These are phyloP conservation scores for Aplochiton taeniatus DNA, from an alignment of 2,797 vertebrate species.

Conservation along the genomic window DNA sequence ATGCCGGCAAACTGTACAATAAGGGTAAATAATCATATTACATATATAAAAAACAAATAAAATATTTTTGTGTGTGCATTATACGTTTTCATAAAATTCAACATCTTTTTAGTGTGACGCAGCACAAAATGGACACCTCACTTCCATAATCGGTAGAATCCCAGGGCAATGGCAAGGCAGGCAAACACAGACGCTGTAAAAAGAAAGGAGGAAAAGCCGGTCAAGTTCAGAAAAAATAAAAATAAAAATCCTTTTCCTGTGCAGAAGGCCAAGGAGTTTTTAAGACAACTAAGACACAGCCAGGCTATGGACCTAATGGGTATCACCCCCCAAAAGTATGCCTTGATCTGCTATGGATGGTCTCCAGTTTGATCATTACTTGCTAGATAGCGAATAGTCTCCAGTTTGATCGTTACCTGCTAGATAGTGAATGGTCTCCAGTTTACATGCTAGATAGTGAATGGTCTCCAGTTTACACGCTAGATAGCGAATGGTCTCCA, in stretches of 20 bases:
- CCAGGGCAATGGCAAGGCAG: slow-evolving; percentile 89
- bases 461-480: not conserved
- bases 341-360: no score
- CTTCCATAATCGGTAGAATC: slow-evolving; percentile 91
- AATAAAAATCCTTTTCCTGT: not conserved
- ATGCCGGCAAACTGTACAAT: no score
- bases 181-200: slow-evolving; percentile 86
- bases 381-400: not conserved
- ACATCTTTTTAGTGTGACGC: no score
- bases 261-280: not conserved
- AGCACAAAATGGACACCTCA: slow-evolving; percentile 49
- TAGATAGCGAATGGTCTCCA: no score
- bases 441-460: no score
- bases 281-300: no score
- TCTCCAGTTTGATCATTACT: not conserved
- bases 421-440: not conserved
- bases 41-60: no score
- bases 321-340: not conserved
- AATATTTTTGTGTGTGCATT: no score
- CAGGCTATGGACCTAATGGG: no score
- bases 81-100: no score
- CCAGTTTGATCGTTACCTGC: not conserved
- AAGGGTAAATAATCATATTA: no score
- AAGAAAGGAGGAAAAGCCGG: not conserved
- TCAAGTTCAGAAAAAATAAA: not conserved